A percentile compares a stretch with the other conserved stretches of the same genome.
phyloP scores from a whole-genome alignment of 2,113 vertebrate genomes.

The Callipepla squamata region DNA sequence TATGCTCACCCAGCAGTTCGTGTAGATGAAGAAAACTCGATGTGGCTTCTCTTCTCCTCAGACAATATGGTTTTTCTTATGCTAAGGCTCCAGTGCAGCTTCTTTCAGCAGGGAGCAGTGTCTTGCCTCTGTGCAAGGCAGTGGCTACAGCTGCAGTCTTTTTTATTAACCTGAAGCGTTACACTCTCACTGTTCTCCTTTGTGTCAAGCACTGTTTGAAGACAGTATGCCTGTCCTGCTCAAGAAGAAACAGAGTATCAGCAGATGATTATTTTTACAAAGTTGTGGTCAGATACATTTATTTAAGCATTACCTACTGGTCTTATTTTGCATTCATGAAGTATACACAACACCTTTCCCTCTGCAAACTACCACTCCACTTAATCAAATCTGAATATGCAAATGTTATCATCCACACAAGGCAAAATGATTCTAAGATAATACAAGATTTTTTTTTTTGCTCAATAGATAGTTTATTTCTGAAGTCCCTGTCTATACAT shows the following conservation, averaged over 20 bases:
- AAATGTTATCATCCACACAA: neutral
- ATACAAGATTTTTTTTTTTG: neutral
- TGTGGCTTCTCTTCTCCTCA: neutral
- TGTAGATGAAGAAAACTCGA: neutral
- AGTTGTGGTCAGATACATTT: constrained; percentile 8
- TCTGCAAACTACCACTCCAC: neutral
- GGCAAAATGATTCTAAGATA: neutral
- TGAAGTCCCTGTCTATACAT: neutral
- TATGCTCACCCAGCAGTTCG: neutral
- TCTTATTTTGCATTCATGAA: neutral
- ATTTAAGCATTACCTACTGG: neutral
- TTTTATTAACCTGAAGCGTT: neutral
- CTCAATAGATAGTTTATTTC: neutral
- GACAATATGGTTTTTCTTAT: neutral
- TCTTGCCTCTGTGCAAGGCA: constrained; percentile 1
- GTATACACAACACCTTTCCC: neutral
- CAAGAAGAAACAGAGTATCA: neutral
- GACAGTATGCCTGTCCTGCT: constrained; percentile 20
- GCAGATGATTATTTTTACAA: constrained; percentile 39
- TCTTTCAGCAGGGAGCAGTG: constrained; percentile 49
- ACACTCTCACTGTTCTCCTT: neutral
- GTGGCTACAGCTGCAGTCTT: constrained; percentile 11
- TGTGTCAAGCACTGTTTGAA: constrained; percentile 18
- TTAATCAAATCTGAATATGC: neutral
- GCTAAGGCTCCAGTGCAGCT: neutral